Percentiles rank a stretch among this genome's conserved stretches.
Evolutionary conservation across 2,113 vertebrate species (phyloP).

Genomic region (Ranitomeya variabilis): DNA sequence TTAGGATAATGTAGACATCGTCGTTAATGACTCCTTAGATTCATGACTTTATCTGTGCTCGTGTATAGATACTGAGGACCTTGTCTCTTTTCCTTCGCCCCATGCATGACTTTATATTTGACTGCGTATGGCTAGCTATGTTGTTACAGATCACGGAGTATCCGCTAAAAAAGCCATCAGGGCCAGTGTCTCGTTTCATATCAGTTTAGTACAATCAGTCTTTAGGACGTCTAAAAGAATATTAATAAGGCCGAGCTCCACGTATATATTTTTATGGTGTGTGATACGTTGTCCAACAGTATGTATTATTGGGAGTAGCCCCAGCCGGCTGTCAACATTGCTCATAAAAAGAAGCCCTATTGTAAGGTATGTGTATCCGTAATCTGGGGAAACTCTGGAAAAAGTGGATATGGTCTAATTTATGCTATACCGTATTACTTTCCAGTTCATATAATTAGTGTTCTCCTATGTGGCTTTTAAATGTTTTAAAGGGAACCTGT

Average conservation of each 20-base stretch:
- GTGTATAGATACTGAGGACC: neutral
- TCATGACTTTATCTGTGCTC: neutral
- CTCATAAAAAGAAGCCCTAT: neutral
- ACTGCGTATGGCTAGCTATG: neutral
- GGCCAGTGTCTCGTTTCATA: neutral
- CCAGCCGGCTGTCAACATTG: neutral
- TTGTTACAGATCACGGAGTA: neutral
- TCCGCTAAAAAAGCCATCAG: neutral
- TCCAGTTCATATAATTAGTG: neutral
- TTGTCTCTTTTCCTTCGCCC: neutral
- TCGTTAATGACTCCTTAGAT: neutral
- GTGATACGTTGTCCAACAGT: neutral
- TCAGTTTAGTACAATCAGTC: neutral
- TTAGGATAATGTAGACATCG: neutral
- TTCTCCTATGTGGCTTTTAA: too few relatives aligned
- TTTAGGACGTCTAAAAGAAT: neutral
- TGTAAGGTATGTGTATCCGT: neutral
- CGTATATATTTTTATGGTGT: neutral
- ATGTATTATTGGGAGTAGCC: neutral
- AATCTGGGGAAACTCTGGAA: neutral
- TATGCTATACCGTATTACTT: neutral
- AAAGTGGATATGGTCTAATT: neutral
- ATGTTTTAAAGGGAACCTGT: neutral
- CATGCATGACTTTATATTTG: neutral
- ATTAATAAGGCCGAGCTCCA: neutral